Conservation (phyloP, 2,113 vertebrate species). For the Egretta garzetta region DNA sequence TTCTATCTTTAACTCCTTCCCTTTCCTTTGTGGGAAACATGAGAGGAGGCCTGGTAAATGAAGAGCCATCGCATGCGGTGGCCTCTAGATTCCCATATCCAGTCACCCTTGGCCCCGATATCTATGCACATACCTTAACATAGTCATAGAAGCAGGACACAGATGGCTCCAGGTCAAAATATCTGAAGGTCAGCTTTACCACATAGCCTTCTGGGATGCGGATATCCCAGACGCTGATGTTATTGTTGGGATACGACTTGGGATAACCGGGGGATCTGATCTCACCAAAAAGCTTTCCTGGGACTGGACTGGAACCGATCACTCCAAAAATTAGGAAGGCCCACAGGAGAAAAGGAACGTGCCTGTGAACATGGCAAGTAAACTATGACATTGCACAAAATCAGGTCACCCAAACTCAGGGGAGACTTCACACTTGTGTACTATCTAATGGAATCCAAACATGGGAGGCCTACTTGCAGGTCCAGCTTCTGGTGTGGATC, state of each 20-base stretch:
- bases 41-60: neutral
- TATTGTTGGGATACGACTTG: slow-evolving; percentile 82
- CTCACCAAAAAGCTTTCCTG: slow-evolving; percentile 73
- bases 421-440: neutral
- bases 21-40: neutral
- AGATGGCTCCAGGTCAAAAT: slow-evolving; percentile 89
- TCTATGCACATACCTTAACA: slow-evolving; percentile 80
- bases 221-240: slow-evolving; percentile 79
- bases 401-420: neutral
- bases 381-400: neutral
- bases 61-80: neutral
- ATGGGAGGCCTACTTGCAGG: neutral
- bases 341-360: neutral
- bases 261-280: slow-evolving; percentile 86
- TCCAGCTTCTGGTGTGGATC: neutral
- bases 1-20: neutral
- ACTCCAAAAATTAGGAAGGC: slow-evolving; percentile 2
- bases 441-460: neutral
- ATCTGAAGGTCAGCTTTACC: slow-evolving; percentile 85
- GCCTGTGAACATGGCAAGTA: slow-evolving; percentile 52
- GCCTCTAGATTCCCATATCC: neutral
- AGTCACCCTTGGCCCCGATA: neutral
- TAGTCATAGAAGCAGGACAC: slow-evolving; percentile 86
- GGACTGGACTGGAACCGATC: neutral
- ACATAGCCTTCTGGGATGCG: slow-evolving; percentile 81